Conservation (phyloP, 1,140 invertebrate genomes). For the Cydia amplana region DNA sequence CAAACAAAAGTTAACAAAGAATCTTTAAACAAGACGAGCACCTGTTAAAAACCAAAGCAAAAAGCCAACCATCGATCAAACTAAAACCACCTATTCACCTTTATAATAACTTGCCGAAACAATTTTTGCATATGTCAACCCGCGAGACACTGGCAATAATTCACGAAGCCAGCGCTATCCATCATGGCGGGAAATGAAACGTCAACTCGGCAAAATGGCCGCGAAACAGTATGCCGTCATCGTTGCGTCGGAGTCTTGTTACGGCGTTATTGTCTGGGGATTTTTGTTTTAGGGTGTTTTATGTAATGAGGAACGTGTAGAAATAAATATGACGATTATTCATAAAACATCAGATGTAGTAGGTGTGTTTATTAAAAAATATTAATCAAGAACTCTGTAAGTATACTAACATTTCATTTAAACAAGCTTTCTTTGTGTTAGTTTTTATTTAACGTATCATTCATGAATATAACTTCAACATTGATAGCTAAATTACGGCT, state of each 20-base stretch:
- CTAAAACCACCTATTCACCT: conserved; percentile 51
- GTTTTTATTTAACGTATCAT: no score
- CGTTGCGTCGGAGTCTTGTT: conserved; percentile 26
- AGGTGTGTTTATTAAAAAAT: not conserved
- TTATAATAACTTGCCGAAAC: conserved; percentile 68
- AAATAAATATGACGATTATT: not conserved
- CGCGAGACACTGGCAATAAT: conserved; percentile 60
- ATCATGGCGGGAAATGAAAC: conserved; percentile 74
- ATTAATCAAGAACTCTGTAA: no score
- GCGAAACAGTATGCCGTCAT: conserved; percentile 46
- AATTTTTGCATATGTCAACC: conserved; percentile 77
- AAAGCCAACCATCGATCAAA: conserved; percentile 47
- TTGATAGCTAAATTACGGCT: no score
- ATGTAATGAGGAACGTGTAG: not conserved
- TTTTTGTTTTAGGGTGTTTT: conserved; percentile 8
- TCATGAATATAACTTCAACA: no score
- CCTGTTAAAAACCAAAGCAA: conserved; percentile 20
- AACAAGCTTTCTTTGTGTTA: no score
- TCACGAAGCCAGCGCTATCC: conserved; percentile 61
- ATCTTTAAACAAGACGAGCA: not conserved
- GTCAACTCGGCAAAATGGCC: conserved; percentile 55
- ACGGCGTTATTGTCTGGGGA: conserved; percentile 24
- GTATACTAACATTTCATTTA: no score
- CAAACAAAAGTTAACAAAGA: not conserved
- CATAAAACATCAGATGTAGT: not conserved